Conservation (phyloP, 35 echinoderm and acorn worm genomes). For the Nesometra sesokonis region DNA sequence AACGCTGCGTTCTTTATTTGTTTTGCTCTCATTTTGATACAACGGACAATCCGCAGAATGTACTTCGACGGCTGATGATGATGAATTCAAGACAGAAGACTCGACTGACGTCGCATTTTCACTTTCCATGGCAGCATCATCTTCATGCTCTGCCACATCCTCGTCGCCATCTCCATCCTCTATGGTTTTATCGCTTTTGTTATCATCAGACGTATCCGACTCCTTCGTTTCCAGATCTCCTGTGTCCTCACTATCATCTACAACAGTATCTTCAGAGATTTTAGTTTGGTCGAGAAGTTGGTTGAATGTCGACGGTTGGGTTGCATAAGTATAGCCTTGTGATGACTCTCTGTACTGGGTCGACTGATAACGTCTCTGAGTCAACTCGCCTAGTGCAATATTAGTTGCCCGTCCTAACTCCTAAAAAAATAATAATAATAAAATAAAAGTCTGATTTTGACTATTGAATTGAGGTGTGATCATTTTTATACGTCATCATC, state of each 20-base stretch:
- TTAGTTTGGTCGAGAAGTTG: neutral
- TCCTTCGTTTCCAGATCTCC: neutral
- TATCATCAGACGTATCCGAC: neutral
- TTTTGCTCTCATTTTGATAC: neutral
- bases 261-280: neutral
- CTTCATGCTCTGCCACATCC: neutral
- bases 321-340: conserved; percentile 2
- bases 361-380: conserved; percentile 24
- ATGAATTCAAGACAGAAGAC: neutral
- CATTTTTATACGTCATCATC: too few relatives aligned
- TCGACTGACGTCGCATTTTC: neutral
- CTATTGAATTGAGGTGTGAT: too few relatives aligned
- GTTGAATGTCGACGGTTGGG: neutral
- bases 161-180: neutral
- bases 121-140: conserved; percentile 1
- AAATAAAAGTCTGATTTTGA: neutral
- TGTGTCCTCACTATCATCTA: neutral
- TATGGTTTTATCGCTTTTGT: neutral
- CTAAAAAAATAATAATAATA: conserved; percentile 4
- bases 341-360: conserved; percentile 44
- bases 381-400: conserved; percentile 25
- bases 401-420: conserved; percentile 17
- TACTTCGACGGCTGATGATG: neutral
- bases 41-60: neutral
- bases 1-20: neutral